Percentiles rank a stretch among this genome's conserved stretches.
These are phyloP conservation scores for Cossypha niveicapilla DNA, from an alignment of 2,797 vertebrate species.

Conservation along the genomic window DNA sequence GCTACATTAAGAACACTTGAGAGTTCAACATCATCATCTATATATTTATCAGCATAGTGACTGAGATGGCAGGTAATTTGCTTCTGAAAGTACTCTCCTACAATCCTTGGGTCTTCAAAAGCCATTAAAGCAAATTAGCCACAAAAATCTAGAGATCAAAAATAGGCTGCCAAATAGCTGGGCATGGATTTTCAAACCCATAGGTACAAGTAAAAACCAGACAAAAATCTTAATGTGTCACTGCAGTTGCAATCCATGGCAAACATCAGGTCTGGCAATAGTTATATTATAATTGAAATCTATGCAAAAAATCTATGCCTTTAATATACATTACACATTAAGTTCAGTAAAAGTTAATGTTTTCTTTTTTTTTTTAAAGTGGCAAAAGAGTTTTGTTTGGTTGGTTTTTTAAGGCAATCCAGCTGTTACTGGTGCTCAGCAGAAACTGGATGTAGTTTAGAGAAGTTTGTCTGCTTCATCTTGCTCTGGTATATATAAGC, in stretches of 20 bases:
- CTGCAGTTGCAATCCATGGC: neutral
- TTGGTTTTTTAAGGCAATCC: neutral
- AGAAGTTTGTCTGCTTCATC: neutral
- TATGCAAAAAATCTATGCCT: neutral
- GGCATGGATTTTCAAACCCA: constrained; percentile 12
- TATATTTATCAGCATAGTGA: constrained; percentile 46
- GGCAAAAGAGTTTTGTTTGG: neutral
- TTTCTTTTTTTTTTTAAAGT: neutral
- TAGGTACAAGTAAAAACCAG: neutral
- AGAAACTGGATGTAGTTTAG: neutral
- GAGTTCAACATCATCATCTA: constrained; percentile 35
- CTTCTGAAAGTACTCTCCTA: constrained; percentile 31
- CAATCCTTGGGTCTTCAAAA: constrained; percentile 28
- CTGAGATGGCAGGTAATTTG: constrained; percentile 24
- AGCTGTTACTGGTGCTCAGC: neutral
- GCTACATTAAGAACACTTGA: constrained; percentile 33
- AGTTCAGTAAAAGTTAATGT: neutral
- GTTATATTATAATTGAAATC: neutral
- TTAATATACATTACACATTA: neutral
- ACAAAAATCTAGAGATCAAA: constrained; percentile 28
- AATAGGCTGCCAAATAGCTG: constrained; percentile 8
- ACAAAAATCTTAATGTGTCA: constrained; percentile 15
- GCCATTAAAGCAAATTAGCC: constrained; percentile 46
- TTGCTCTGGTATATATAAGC: neutral
- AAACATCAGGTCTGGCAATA: neutral